Base-by-base conservation (phyloP, 2,113 vertebrate genomes). In the Fregata magnificens region DNA sequence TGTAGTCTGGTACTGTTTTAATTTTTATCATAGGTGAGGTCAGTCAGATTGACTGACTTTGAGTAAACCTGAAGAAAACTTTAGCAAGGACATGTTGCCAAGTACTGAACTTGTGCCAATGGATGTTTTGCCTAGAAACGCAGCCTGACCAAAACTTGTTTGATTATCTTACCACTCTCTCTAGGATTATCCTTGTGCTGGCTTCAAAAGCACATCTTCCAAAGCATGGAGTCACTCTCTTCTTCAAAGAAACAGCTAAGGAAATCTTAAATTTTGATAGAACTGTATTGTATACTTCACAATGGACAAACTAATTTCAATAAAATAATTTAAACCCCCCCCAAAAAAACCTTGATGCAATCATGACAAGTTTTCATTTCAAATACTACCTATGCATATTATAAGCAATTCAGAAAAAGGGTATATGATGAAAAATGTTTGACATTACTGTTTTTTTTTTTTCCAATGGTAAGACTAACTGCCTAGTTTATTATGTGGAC, bases 381-480 rank as follows among this genome's bases (percentile, higher is more conserved):
- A 59, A 34, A 61, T 63, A 56, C 13, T 77, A 76, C 40, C 12
- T 69, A 34, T 65, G 34, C 5, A 72, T 9, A 71, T 61, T 72
- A 50, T 36, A 69, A 94, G 14, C 21, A 90, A 87, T 44, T 80
- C 21, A 44, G 34, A 84, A 72, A 34, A 13, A 85, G 9, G 5
- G 42, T 78, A 19, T 13, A 10, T 53, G 72, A 72, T 82, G 44
- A 76, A 93, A 93, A 72, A 2, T 21, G 3, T 40, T 72, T 44
- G 19, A 55, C 2, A 7, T 53, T 58, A 29, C 4, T 45, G 17
- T 0, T 0, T 1, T 7, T 82, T 76, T 65, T 78, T 62, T 25
- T n/a, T n/a, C n/a, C 22, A 71, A 3, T 16, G 53, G 8, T 73
- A 59, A 71, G 9, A 59, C 19, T 36, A 81, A n/a, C 11, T 70